Evolutionary conservation across 2,797 vertebrate genomes (phyloP), one percentile per base, ranked within the genome.

Genomic region (Euphonia xanthogaster): DNA sequence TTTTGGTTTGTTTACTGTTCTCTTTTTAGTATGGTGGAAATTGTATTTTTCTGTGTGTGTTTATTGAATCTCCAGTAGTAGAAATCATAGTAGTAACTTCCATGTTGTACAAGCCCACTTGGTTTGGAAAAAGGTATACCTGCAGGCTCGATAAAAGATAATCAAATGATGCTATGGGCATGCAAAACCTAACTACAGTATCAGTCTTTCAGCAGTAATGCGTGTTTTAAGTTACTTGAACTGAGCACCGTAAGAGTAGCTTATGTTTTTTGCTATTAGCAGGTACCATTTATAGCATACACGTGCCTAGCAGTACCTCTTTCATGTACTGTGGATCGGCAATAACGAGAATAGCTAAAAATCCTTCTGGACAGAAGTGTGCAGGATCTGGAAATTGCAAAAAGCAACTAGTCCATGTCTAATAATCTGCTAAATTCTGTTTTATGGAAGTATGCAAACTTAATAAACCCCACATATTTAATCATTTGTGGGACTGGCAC

Each of bases 1-100:
- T 4, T 70, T 4, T 6, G 3, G 5, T 37, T 85, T 60, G 10
- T 27, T 60, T 76, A 27, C 10, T 60, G 3, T 58, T 65, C 31
- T 48, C 4, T 27, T 50, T 55, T 48, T 30, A 28, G 17, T 35
- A 11, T 42, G 9, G 39, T 55, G 16, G 35, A 12, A 84, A 14
- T 18, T n/a, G 9, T n/a, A 19, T 51, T 79, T 75, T 6, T 3
- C 0, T 31, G 1, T 37, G 20, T 57, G 2, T 62, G 7, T 54
- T 40, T 71, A 8, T 54, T 40, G 28, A 54, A 9, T 40, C 14
- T 50, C 9, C 37, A 18, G 4, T 12, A 7, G 14, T 9, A 21
- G 20, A 47, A 55, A 16, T 42, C 21, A 3, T 33, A 9, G 1
- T 3, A 54, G 12, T 65, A 1, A 44, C 55, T 87, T 72, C 25